phyloP scores from a whole-genome alignment of 1,140 invertebrate genomes.

The Fopius arisanus region DNA sequence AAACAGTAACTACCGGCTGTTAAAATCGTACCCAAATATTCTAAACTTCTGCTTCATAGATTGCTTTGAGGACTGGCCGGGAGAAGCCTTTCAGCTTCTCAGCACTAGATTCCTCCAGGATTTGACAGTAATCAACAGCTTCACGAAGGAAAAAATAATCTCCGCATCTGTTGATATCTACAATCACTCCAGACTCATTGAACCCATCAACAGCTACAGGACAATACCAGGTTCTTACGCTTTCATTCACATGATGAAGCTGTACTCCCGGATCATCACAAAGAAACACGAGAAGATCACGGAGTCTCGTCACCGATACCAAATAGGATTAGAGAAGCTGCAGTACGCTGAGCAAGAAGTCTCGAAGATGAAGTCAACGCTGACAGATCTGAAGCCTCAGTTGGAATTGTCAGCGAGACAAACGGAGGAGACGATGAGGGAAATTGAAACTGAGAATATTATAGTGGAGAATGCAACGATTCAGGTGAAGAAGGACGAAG shows the following conservation, averaged over 20 bases:
- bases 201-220: constrained; percentile 55
- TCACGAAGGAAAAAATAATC: constrained; percentile 63
- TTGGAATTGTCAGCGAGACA: constrained; percentile 72
- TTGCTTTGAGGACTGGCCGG: constrained; percentile 78
- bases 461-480: constrained; percentile 74
- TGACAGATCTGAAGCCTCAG: constrained; percentile 73
- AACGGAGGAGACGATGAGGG: constrained; percentile 70
- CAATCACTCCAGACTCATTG: constrained; percentile 42
- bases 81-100: constrained; percentile 74
- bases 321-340: constrained; percentile 72
- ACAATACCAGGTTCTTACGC: constrained; percentile 65
- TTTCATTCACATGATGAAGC: constrained; percentile 70
- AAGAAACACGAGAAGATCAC: constrained; percentile 68
- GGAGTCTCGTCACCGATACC: constrained; percentile 66
- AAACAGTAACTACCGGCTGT: constrained; percentile 47
- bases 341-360: constrained; percentile 71
- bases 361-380: constrained; percentile 71
- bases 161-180: constrained; percentile 71
- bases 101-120: constrained; percentile 70
- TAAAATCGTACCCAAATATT: constrained; percentile 71
- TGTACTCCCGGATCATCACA: constrained; percentile 65
- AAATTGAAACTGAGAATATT: constrained; percentile 74
- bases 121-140: constrained; percentile 61
- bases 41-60: constrained; percentile 78
- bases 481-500: constrained; percentile 74